phyloP scores from a whole-genome alignment of 1,140 invertebrate species.

The Drosophila pectinifera region DNA sequence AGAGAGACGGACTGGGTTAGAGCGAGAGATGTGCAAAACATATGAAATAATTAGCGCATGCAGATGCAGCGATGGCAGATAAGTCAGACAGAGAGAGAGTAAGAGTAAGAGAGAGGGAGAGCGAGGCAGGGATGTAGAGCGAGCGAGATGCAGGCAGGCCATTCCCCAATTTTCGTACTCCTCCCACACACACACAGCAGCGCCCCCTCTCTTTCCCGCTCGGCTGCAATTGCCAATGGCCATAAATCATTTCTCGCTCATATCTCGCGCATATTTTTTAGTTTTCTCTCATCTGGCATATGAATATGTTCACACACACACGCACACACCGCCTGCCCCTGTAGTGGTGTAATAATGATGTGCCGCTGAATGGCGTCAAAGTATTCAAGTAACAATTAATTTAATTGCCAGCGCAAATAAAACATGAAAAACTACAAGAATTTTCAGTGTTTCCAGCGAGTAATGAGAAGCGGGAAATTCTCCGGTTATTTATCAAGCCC shows the following conservation, averaged over 20 bases:
- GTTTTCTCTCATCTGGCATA: slow-evolving; percentile 58
- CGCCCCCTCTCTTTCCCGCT: slow-evolving; percentile 18
- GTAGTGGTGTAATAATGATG: slow-evolving; percentile 63
- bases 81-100: slow-evolving; percentile 24
- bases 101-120: slow-evolving; percentile 1
- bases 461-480: slow-evolving; percentile 41
- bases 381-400: slow-evolving; percentile 80
- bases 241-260: slow-evolving; percentile 81
- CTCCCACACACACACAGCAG: slow-evolving; percentile 6
- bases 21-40: slow-evolving; percentile 45
- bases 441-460: slow-evolving; percentile 41
- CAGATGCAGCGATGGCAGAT: slow-evolving; percentile 67
- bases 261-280: slow-evolving; percentile 78
- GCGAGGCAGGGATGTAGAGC: background rate
- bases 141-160: slow-evolving; percentile 16
- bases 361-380: slow-evolving; percentile 74
- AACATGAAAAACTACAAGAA: slow-evolving; percentile 63
- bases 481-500: slow-evolving; percentile 6
- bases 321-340: slow-evolving; percentile 4
- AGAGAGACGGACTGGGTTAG: background rate
- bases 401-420: slow-evolving; percentile 59
- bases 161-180: slow-evolving; percentile 39
- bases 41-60: slow-evolving; percentile 81
- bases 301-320: slow-evolving; percentile 49
- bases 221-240: slow-evolving; percentile 50